phyloP scores from a whole-genome alignment of 2,113 vertebrate genomes.

The Tretioscincus oriximinensis region DNA sequence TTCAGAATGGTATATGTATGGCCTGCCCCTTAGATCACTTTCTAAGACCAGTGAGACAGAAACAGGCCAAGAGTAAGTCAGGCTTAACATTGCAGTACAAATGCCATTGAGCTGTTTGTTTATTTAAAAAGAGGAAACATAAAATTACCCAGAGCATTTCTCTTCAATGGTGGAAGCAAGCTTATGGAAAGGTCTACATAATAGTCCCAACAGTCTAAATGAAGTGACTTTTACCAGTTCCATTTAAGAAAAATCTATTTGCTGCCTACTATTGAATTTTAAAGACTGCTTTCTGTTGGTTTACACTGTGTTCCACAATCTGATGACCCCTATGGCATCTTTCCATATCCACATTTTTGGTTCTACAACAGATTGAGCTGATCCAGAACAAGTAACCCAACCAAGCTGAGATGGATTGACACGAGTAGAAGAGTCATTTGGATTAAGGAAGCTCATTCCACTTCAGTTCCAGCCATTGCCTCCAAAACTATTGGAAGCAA shows the following conservation, averaged over 20 bases:
- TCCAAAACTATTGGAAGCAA: too few relatives aligned
- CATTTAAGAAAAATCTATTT: neutral
- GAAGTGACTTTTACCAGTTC: neutral
- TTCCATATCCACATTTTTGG: too few relatives aligned
- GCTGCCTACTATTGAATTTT: neutral
- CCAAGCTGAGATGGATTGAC: neutral
- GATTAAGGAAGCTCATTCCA: neutral
- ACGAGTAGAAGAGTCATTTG: neutral
- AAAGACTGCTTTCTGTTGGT: neutral
- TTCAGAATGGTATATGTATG: too few relatives aligned
- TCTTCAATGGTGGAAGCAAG: neutral
- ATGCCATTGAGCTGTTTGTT: too few relatives aligned
- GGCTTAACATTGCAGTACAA: too few relatives aligned
- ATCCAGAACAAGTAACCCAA: neutral
- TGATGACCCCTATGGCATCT: too few relatives aligned
- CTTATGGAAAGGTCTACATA: neutral
- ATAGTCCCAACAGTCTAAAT: neutral
- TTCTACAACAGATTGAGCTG: too few relatives aligned
- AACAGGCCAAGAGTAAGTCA: too few relatives aligned
- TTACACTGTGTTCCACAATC: neutral
- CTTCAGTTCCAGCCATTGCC: too few relatives aligned
- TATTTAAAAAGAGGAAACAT: neutral
- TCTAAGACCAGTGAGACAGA: too few relatives aligned
- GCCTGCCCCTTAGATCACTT: too few relatives aligned
- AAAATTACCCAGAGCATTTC: neutral